These are phyloP conservation scores for Carapus acus DNA, from an alignment of 2,797 vertebrate species.

Conservation along the genomic window DNA sequence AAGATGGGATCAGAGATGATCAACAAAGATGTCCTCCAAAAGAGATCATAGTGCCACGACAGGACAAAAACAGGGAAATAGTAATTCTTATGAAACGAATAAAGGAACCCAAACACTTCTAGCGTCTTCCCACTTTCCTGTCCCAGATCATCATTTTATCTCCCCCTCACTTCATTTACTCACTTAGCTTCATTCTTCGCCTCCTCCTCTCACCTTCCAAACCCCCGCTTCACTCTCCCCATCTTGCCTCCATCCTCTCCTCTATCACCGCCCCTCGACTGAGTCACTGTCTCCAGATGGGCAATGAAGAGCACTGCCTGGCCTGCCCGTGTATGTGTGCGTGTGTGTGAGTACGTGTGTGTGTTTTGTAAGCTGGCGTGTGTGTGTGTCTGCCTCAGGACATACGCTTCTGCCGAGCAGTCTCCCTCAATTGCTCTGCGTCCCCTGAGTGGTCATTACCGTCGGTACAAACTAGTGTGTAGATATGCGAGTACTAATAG, in stretches of 20 bases:
- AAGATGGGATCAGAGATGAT: too few relatives aligned
- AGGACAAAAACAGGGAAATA: too few relatives aligned
- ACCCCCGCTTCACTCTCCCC: not conserved
- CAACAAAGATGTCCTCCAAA: too few relatives aligned
- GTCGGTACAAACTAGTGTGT: not conserved
- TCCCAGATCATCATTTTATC: too few relatives aligned
- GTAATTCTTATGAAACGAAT: too few relatives aligned
- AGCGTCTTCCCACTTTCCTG: too few relatives aligned
- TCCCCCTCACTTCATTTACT: not conserved
- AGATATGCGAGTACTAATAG: not conserved
- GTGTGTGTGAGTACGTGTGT: too few relatives aligned
- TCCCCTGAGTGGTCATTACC: slow-evolving; percentile 2
- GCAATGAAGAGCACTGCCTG: slow-evolving; percentile 2
- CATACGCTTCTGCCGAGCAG: not conserved
- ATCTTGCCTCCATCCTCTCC: slow-evolving; percentile 1
- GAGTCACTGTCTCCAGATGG: slow-evolving; percentile 1
- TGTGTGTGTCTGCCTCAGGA: not conserved
- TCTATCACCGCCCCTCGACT: slow-evolving; percentile 2
- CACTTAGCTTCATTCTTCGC: not conserved
- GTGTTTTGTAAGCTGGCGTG: too few relatives aligned
- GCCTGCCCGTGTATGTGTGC: too few relatives aligned
- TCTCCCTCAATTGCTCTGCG: not conserved
- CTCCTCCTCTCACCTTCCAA: not conserved
- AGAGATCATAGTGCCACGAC: too few relatives aligned
- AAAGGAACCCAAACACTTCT: too few relatives aligned